phyloP scores from a whole-genome alignment of 92 coral and sea anemone genomes.

The Epizoanthus illoricatus region DNA sequence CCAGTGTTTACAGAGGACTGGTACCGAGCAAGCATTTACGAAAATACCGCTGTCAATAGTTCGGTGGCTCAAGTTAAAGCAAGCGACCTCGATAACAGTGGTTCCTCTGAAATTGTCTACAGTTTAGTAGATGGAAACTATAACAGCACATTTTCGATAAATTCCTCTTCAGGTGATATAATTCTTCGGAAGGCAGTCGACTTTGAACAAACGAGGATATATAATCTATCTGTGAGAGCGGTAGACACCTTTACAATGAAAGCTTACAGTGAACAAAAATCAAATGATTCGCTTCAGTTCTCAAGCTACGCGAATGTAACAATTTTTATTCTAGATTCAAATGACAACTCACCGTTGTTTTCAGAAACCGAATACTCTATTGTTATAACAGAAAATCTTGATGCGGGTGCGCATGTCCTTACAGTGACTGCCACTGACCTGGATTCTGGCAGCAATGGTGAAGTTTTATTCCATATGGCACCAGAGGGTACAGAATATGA shows the following conservation, averaged over 20 bases:
- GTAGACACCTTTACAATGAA: slow-evolving; percentile 43
- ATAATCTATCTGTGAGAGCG: slow-evolving; percentile 45
- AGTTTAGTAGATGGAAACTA: slow-evolving; percentile 22
- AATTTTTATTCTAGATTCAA: slow-evolving; percentile 45
- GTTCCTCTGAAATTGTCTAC: slow-evolving; percentile 42
- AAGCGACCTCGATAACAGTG: slow-evolving; percentile 50
- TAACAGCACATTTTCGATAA: slow-evolving; percentile 44
- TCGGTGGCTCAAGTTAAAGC: slow-evolving; percentile 47
- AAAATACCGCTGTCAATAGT: slow-evolving; percentile 47
- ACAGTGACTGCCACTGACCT: slow-evolving; percentile 46
- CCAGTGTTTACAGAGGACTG: slow-evolving; percentile 53
- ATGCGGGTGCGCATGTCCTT: slow-evolving; percentile 37
- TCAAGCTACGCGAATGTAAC: slow-evolving; percentile 49
- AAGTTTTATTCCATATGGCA: neutral
- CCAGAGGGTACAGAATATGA: neutral
- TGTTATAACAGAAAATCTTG: slow-evolving; percentile 43
- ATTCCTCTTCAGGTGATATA: slow-evolving; percentile 50
- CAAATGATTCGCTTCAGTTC: slow-evolving; percentile 29
- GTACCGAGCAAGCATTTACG: slow-evolving; percentile 52
- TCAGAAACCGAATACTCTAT: slow-evolving; percentile 13
- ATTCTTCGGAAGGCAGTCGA: slow-evolving; percentile 42
- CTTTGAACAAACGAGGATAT: slow-evolving; percentile 38
- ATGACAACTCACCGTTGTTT: slow-evolving; percentile 53
- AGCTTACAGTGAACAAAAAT: neutral
- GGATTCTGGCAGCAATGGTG: slow-evolving; percentile 52